Evolutionary conservation across 2,797 vertebrate genomes (phyloP).

Genomic region (Cephalopachus bancanus): DNA sequence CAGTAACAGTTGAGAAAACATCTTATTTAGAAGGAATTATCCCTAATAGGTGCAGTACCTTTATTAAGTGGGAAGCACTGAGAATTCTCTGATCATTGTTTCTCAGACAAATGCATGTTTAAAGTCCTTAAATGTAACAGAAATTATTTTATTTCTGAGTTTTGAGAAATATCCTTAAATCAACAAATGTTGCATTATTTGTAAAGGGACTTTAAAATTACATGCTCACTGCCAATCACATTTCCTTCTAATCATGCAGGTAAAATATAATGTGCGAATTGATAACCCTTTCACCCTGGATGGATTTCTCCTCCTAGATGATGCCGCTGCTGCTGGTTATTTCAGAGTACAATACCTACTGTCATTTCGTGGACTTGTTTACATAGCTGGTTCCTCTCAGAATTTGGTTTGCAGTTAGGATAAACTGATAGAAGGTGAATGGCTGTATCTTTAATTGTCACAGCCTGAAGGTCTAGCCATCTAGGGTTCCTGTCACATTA

Average conservation of each 20-base stretch:
- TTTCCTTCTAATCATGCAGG: background rate
- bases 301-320: background rate
- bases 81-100: background rate
- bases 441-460: background rate
- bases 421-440: background rate
- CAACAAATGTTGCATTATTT: background rate
- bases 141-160: background rate
- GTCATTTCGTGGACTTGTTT: background rate
- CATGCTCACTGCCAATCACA: background rate
- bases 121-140: background rate
- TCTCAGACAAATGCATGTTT: background rate
- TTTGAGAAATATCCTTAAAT: constrained; percentile 30
- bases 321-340: background rate
- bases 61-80: background rate
- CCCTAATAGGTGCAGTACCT: background rate
- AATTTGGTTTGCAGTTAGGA: constrained; percentile 8
- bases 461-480: background rate
- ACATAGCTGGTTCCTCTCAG: background rate
- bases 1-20: background rate
- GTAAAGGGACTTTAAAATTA: constrained; percentile 3
- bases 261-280: background rate
- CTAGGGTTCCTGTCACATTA: background rate
- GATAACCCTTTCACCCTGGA: background rate
- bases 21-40: constrained; percentile 3
- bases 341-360: background rate